These are phyloP conservation scores for Remorina albescens DNA, from an alignment of 2,797 vertebrate species.

Conservation along the genomic window DNA sequence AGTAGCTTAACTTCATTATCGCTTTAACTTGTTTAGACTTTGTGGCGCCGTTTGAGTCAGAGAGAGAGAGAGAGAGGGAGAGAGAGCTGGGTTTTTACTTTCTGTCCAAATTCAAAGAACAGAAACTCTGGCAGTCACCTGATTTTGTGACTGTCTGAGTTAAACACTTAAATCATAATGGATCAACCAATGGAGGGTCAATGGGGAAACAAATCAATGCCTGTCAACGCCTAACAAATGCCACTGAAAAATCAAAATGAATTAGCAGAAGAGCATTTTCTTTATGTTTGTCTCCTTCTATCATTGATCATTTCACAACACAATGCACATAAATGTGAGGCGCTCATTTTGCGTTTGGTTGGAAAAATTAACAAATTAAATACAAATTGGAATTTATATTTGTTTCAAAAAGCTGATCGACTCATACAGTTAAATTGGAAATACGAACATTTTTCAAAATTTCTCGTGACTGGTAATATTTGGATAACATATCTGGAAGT, in stretches of 20 bases:
- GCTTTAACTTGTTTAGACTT: neutral
- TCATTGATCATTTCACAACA: neutral
- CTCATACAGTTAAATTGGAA: neutral
- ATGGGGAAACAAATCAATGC: conserved; percentile 5
- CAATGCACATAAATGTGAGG: no score
- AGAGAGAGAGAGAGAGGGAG: no score
- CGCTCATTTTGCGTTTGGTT: neutral
- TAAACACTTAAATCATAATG: neutral
- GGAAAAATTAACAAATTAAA: no score
- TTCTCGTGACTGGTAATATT: no score
- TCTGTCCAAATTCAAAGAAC: neutral
- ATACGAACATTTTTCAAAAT: neutral
- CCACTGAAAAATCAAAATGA: neutral
- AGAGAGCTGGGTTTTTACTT: neutral
- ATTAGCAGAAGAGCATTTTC: neutral
- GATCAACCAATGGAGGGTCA: neutral
- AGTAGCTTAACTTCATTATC: conserved; percentile 21
- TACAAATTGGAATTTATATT: neutral
- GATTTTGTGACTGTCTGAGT: neutral
- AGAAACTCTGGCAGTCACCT: neutral
- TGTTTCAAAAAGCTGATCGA: neutral
- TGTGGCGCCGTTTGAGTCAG: neutral
- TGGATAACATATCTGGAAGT: neutral
- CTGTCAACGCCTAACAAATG: no score
- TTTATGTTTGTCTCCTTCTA: neutral